Evolutionary conservation across 2,888 invertebrate genomes (phyloP).

Genomic region (Pristionchus maxplancki): DNA sequence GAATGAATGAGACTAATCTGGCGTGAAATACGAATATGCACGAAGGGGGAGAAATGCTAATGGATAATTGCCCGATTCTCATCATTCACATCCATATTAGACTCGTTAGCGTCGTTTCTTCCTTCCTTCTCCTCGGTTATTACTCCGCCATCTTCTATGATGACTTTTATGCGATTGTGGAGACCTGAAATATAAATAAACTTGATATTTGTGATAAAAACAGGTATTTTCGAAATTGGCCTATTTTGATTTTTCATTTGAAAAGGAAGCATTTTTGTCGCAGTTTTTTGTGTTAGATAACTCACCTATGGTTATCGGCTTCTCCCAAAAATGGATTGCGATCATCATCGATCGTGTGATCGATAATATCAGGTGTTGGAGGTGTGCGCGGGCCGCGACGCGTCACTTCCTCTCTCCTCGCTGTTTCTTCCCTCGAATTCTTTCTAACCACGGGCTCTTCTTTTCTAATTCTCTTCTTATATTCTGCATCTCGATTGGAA

Average conservation of each 20-base stretch:
- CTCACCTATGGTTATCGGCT: neutral
- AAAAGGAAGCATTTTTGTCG: neutral
- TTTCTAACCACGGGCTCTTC: neutral
- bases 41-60: conserved; percentile 5
- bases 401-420: neutral
- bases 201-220: neutral
- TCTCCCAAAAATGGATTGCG: neutral
- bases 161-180: neutral
- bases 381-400: neutral
- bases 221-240: conserved; percentile 30
- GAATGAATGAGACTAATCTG: conserved; percentile 2
- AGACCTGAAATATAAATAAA: neutral
- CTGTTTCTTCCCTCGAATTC: neutral
- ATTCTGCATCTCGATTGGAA: neutral
- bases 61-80: conserved; percentile 9
- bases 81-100: neutral
- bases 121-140: neutral
- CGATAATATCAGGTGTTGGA: neutral
- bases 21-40: neutral
- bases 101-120: neutral
- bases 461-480: neutral
- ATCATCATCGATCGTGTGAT: neutral
- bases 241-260: conserved; percentile 44
- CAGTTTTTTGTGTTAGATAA: neutral
- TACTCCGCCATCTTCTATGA: neutral